These are phyloP conservation scores for Cataglyphis albicans DNA, from an alignment of 2,888 invertebrate genomes.

Conservation along the genomic window DNA sequence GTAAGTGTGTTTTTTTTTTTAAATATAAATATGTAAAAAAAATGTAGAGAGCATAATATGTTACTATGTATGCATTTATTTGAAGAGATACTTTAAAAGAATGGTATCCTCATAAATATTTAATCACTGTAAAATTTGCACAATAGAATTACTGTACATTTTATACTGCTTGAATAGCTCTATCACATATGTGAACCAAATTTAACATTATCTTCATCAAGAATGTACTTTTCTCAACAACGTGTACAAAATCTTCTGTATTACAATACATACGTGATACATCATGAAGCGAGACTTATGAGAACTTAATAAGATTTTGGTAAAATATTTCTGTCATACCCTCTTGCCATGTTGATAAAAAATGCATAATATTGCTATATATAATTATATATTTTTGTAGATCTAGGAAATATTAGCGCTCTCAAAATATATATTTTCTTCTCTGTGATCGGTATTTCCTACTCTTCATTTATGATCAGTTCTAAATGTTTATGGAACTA, in stretches of 20 bases:
- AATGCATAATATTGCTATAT: constrained; percentile 80
- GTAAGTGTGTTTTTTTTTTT: constrained; percentile 36
- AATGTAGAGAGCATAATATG: constrained; percentile 38
- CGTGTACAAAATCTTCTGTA: constrained; percentile 50
- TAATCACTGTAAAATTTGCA: constrained; percentile 47
- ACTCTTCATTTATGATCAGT: constrained; percentile 70
- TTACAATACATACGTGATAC: constrained; percentile 40
- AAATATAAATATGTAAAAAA: constrained; percentile 48
- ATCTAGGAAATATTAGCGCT: constrained; percentile 80
- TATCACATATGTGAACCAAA: constrained; percentile 35
- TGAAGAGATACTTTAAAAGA: constrained; percentile 24
- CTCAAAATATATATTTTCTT: constrained; percentile 80
- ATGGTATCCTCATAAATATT: constrained; percentile 22
- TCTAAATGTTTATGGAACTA: constrained; percentile 57
- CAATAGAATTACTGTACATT: constrained; percentile 35
- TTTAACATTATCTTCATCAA: constrained; percentile 40
- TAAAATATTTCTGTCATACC: constrained; percentile 78
- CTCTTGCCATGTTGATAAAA: constrained; percentile 80
- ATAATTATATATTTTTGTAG: constrained; percentile 84
- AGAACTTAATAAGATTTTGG: constrained; percentile 67
- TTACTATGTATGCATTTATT: constrained; percentile 45
- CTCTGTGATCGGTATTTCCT: constrained; percentile 74
- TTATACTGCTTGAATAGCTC: constrained; percentile 44
- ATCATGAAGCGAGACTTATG: constrained; percentile 76
- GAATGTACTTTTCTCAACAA: constrained; percentile 41